A percentile compares a stretch with the other conserved stretches of the same genome.
Conservation (phyloP, 2,797 vertebrate genomes). For the Bufotes viridis region DNA sequence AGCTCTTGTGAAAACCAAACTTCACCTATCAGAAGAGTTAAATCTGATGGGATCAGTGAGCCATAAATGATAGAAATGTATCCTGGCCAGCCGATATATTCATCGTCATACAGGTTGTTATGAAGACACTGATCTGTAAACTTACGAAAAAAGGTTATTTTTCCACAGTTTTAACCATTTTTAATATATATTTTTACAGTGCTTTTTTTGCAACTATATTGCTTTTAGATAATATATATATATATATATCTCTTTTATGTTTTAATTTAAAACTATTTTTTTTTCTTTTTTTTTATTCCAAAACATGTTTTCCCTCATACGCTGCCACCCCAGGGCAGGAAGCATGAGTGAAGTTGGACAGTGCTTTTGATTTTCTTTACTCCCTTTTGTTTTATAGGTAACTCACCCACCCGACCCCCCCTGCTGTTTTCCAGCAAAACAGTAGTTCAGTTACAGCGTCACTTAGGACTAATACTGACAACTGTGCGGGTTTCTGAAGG, state of each 20-base stretch:
- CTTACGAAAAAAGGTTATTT: slow-evolving; percentile 84
- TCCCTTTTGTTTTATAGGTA: slow-evolving; percentile 80
- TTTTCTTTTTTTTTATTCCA: slow-evolving; percentile 85
- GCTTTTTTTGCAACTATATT: slow-evolving; percentile 92
- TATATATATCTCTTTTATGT: slow-evolving; percentile 81
- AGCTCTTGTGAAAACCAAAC: slow-evolving; percentile 51
- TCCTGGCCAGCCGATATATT: slow-evolving; percentile 82
- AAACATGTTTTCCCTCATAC: slow-evolving; percentile 54
- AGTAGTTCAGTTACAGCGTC: slow-evolving; percentile 86
- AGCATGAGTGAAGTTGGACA: slow-evolving; percentile 84
- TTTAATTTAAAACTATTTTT: slow-evolving; percentile 69
- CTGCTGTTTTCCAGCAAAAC: slow-evolving; percentile 73
- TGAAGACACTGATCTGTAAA: slow-evolving; percentile 85
- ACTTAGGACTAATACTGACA: slow-evolving; percentile 86
- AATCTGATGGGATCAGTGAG: slow-evolving; percentile 63
- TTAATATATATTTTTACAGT: slow-evolving; percentile 91
- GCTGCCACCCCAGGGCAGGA: slow-evolving; percentile 82
- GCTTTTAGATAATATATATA: slow-evolving; percentile 88
- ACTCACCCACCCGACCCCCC: slow-evolving; percentile 83
- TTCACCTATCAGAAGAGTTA: slow-evolving; percentile 45
- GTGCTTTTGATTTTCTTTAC: slow-evolving; percentile 82
- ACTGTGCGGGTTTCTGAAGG: slow-evolving; percentile 53
- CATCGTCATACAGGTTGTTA: slow-evolving; percentile 89
- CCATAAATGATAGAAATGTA: slow-evolving; percentile 85
- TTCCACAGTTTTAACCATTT: slow-evolving; percentile 90